Evolutionary conservation across 2,113 vertebrate genomes (phyloP).

Genomic region (Theristicus caerulescens): DNA sequence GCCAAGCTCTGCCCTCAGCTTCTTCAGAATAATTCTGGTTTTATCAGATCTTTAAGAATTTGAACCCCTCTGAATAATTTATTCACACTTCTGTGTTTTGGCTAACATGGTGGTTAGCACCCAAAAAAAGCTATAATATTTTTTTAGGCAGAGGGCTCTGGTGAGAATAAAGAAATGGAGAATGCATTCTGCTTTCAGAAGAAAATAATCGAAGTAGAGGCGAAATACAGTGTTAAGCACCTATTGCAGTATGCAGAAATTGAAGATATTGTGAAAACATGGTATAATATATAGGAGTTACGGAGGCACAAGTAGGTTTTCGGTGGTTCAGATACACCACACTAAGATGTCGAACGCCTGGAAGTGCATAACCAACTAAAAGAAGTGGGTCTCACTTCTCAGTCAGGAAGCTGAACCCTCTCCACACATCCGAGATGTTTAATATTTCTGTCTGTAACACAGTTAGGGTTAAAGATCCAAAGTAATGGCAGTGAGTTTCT

Average conservation of each 20-base stretch:
- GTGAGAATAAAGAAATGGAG: not conserved
- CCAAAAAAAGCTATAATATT: not conserved
- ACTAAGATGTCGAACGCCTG: not conserved
- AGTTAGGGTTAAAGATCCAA: not conserved
- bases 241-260: not conserved
- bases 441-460: not conserved
- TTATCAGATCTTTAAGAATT: not conserved
- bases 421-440: not conserved
- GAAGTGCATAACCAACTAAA: not conserved
- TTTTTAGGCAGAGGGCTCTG: not conserved
- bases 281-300: not conserved
- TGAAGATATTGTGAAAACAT: not conserved
- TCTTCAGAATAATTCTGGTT: not conserved
- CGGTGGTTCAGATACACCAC: not conserved
- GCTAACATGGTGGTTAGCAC: not conserved
- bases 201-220: not conserved
- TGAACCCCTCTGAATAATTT: not conserved
- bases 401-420: not conserved
- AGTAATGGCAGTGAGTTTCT: not conserved
- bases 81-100: not conserved
- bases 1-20: not conserved
- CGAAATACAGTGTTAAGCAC: not conserved
- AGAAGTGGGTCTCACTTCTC: not conserved
- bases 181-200: not conserved
- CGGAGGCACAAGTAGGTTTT: not conserved